Evolutionary conservation across 2,888 invertebrate genomes (phyloP).

Genomic region (Arrhopalites spinosus): DNA sequence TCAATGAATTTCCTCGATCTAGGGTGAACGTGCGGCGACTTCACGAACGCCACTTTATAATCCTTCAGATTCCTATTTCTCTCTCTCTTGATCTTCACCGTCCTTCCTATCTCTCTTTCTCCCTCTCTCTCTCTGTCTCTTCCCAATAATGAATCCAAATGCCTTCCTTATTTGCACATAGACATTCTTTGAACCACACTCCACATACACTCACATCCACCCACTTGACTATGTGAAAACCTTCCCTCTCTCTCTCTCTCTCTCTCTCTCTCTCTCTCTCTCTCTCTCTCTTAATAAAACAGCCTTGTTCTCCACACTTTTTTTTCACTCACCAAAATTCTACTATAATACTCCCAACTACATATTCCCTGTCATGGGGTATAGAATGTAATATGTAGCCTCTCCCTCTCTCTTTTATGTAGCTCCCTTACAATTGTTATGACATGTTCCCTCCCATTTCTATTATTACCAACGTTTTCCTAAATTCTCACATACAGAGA

Average conservation of each 20-base stretch:
- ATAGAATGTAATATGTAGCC: background rate
- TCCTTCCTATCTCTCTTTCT: constrained; percentile 23
- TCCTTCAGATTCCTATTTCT: constrained; percentile 44
- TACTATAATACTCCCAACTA: background rate
- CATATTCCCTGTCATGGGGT: no score
- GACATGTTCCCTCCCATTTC: constrained; percentile 4
- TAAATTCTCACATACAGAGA: background rate
- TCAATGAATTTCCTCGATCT: constrained; percentile 56
- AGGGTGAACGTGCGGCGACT: constrained; percentile 56
- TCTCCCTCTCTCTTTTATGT: background rate
- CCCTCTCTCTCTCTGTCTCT: background rate
- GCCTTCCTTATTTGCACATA: constrained; percentile 40
- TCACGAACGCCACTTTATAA: constrained; percentile 48
- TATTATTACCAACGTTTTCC: background rate
- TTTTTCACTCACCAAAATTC: background rate
- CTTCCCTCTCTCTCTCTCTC: background rate
- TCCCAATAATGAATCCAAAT: constrained; percentile 40
- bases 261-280: background rate
- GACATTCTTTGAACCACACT: constrained; percentile 37
- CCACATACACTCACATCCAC: constrained; percentile 27
- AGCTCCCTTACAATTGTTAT: background rate
- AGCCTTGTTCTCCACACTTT: no score
- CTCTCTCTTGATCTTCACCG: constrained; percentile 2
- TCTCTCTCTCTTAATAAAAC: no score
- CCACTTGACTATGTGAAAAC: constrained; percentile 1